phyloP scores from a whole-genome alignment of 2,888 invertebrate genomes.

The Pegoplata infirma region DNA sequence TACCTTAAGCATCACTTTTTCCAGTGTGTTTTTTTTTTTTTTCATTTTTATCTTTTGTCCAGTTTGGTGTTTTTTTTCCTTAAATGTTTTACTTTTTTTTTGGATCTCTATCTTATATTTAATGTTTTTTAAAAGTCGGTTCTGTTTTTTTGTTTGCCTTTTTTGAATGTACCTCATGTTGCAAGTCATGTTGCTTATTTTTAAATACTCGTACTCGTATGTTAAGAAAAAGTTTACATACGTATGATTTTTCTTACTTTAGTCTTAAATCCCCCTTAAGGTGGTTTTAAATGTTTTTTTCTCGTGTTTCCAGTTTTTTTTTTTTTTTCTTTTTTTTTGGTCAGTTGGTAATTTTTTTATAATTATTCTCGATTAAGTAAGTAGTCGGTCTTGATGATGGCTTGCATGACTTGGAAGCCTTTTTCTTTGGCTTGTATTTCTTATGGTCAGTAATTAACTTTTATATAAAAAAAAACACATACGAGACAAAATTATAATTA shows the following conservation, averaged over 20 bases:
- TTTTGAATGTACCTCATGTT: constrained; percentile 30
- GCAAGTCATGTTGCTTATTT: constrained; percentile 41
- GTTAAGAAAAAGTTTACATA: constrained; percentile 39
- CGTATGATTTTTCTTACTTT: background rate
- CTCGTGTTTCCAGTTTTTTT: constrained; percentile 46
- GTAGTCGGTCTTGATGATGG: constrained; percentile 12
- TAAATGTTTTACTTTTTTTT: constrained; percentile 31
- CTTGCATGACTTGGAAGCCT: background rate
- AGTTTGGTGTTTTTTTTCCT: constrained; percentile 39
- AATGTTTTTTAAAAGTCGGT: constrained; percentile 34
- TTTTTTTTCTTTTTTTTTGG: too few species aligned
- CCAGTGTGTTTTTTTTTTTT: constrained; percentile 18
- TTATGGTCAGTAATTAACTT: constrained; percentile 48
- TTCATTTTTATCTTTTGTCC: constrained; percentile 53
- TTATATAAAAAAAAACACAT: constrained; percentile 30
- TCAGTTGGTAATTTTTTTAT: constrained; percentile 32
- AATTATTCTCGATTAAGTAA: constrained; percentile 38
- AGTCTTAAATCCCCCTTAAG: constrained; percentile 35
- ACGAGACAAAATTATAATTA: constrained; percentile 54
- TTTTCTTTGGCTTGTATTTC: background rate
- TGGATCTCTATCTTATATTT: constrained; percentile 44
- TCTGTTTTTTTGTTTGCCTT: constrained; percentile 4
- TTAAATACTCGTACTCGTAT: constrained; percentile 29
- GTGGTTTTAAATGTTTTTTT: constrained; percentile 16
- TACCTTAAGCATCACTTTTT: constrained; percentile 40